Evolutionary conservation across 2,113 vertebrate species (phyloP).

Genomic region (Pleuronectes platessa): DNA sequence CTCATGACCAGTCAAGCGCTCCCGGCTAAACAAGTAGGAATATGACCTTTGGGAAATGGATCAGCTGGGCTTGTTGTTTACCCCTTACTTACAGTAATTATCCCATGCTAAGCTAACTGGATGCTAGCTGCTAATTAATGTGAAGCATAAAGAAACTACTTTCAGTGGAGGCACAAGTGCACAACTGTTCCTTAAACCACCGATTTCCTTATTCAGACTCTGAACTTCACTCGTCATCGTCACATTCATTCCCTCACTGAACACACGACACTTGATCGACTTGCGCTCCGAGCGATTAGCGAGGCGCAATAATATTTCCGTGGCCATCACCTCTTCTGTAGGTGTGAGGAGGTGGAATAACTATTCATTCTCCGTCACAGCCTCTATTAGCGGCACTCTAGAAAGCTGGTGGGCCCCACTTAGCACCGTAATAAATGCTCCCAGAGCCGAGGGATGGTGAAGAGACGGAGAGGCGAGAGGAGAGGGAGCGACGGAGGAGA

Average conservation of each 20-base stretch:
- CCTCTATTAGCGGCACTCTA: constrained; percentile 59
- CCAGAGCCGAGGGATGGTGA: constrained; percentile 37
- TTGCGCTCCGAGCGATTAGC: constrained; percentile 43
- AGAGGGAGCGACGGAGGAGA: constrained; percentile 37
- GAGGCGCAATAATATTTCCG: constrained; percentile 52
- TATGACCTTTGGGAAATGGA: too few species aligned
- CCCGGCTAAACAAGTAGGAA: too few species aligned
- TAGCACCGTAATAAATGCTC: constrained; percentile 64
- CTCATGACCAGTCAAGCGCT: too few species aligned
- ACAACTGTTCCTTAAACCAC: background rate
- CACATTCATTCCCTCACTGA: background rate
- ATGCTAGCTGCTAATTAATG: background rate
- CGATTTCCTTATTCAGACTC: background rate
- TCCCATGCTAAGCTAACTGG: background rate
- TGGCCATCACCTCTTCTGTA: constrained; percentile 59
- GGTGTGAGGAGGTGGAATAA: constrained; percentile 65
- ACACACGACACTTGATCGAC: constrained; percentile 16
- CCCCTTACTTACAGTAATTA: background rate
- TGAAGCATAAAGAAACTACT: background rate
- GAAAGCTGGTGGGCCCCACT: constrained; percentile 61
- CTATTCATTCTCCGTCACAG: constrained; percentile 52
- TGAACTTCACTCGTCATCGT: background rate
- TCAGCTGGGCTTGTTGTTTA: too few species aligned
- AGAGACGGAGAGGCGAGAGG: constrained; percentile 27
- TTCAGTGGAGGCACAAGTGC: too few species aligned